Base-by-base conservation (phyloP, 2,113 vertebrate genomes). In the Elanoides forficatus region DNA sequence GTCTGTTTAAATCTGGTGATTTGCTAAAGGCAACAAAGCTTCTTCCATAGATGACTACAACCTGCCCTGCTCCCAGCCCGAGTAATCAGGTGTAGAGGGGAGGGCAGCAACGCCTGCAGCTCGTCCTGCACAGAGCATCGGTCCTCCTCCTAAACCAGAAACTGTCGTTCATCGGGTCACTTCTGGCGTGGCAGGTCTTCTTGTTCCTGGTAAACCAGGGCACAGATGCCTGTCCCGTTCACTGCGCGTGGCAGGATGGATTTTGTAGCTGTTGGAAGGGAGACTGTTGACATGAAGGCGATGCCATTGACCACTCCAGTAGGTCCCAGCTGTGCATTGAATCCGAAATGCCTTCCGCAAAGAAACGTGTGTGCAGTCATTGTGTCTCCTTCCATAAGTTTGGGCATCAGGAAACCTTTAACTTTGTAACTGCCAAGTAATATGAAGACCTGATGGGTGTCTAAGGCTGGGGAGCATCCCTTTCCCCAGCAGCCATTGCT, bases 111-210 rank as follows among this genome's bases (percentile, higher is more conserved):
- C 1, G 0, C 40, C n/a, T 16, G 23, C 20, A 10, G 29, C 18
- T 38, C 4, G 0, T 66, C 59, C 63, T 20, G 19, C 25, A 6
- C 10, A 2, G 56, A 75, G 15, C 63, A 6, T 27, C 7, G 1
- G 0, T 85, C 60, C 36, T 72, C 3, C 27, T 90, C 10, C 62
- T 32, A 22, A 30, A 68, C 30, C 53, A 70, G 22, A 10, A 76
- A 0, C 10, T 45, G 36, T 8, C 0, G 1, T 32, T 42, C 7
- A 0, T 43, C 2, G 1, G 26, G 17, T 80, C 11, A 0, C 18
- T 22, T 21, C 43, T 60, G 67, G 40, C 29, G 2, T 5, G 62
- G 67, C 25, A 36, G 38, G 19, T 68, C 10, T 50, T 34, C n/a
- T 48, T 34, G 5, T 52, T 89, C 42, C 40, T 14, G 20, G 47